A percentile compares a stretch with the other conserved stretches of the same genome.
Conservation (phyloP, 2,113 vertebrate genomes). For the Rana temporaria region DNA sequence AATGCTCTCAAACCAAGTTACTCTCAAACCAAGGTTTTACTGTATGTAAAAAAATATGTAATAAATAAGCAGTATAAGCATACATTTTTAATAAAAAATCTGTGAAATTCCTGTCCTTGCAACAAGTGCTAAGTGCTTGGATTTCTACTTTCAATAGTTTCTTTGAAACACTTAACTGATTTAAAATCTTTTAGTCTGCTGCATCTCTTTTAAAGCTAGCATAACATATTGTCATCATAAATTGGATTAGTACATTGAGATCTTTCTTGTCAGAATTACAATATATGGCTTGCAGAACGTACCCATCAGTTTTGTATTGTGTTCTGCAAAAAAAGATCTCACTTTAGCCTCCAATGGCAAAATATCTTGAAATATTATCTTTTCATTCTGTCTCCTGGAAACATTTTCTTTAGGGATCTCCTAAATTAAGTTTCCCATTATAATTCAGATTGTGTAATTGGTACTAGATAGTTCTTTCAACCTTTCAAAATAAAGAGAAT, state of each 20-base stretch:
- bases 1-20: no score
- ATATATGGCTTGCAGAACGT: not conserved
- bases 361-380: conserved; percentile 2
- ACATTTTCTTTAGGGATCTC: not conserved
- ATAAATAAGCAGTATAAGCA: no score
- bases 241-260: not conserved
- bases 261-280: not conserved
- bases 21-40: no score
- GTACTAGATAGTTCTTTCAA: not conserved
- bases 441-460: not conserved
- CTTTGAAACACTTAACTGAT: no score
- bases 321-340: not conserved
- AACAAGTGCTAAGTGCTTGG: no score
- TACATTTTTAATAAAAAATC: no score
- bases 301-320: not conserved
- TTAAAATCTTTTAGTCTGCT: no score
- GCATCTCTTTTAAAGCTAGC: no score
- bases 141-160: no score
- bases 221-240: no score
- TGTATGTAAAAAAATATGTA: no score
- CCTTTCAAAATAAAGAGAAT: not conserved
- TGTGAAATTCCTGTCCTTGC: no score
- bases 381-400: not conserved
- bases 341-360: not conserved
- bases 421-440: not conserved